Conservation (phyloP, 2,888 invertebrate genomes). For the Ommatoiulus sabulosus region DNA sequence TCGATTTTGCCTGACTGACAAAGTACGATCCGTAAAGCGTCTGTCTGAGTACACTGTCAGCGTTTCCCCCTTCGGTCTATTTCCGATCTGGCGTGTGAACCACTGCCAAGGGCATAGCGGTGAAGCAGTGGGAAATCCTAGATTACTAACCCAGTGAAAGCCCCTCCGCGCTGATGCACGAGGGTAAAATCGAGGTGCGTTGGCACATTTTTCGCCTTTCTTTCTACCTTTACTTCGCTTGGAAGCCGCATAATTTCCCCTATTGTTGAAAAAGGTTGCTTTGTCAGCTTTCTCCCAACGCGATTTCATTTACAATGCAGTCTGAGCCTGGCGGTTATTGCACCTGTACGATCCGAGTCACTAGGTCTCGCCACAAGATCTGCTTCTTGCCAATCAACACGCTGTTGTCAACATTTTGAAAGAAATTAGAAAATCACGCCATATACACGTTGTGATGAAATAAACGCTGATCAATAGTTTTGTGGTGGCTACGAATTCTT, state of each 20-base stretch:
- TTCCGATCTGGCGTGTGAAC: neutral
- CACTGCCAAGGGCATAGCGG: neutral
- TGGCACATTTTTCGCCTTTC: neutral
- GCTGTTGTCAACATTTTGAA: no score
- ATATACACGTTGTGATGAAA: no score
- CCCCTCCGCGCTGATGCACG: neutral
- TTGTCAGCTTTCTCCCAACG: slow-evolving; percentile 32
- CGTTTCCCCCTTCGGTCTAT: neutral
- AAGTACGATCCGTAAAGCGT: no score
- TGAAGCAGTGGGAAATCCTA: neutral
- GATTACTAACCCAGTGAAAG: neutral
- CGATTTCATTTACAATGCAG: slow-evolving; percentile 17
- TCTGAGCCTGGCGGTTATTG: neutral
- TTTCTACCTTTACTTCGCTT: neutral
- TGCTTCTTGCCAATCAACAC: no score
- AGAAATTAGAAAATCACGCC: no score
- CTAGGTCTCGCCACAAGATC: neutral
- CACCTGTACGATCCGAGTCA: neutral
- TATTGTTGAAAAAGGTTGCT: slow-evolving; percentile 3
- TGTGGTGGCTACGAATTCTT: no score
- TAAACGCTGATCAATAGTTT: no score
- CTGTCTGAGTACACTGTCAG: no score
- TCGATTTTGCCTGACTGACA: no score
- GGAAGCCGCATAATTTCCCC: slow-evolving; percentile 3
- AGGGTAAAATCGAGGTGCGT: neutral